Base-by-base conservation (phyloP, 2,888 invertebrate species). In the Pollenia angustigena region DNA sequence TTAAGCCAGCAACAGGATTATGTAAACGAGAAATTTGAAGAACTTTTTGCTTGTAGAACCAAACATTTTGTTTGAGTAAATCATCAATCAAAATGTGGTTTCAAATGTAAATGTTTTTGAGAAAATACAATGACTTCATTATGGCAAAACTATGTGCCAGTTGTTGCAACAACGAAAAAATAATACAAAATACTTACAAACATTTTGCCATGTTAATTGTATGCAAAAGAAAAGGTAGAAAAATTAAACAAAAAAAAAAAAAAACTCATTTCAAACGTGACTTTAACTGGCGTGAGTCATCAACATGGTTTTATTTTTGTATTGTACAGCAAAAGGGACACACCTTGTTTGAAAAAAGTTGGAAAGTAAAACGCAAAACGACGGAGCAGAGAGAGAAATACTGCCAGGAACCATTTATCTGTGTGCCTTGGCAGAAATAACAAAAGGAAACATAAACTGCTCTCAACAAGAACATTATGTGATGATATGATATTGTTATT, bases 201-300 rank as follows among this genome's bases (percentile, higher is more conserved):
- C 23, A 69, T 62, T 69, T 56, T 78, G 58, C 72, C 58, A 50
- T 23, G 18, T 62, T 83, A 83, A 78, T 72, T 78, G 58, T 76
- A 83, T 78, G 75, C 56, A 78, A 58, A 50, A 72, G 48, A 54
- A 81, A 71, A 69, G n/a, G 23, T 52, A 12, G 46, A 60, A 69
- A 40, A 46, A 16, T 10, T 16, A 32, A 32, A 32, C 32, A 32
- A 32, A 32, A n/a, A 82, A 68, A 12, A 40, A 83, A 42, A 71
- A 72, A 84, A 52, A 56, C 74, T 71, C 56, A 83, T 83, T 83
- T 79, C 44, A 74, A 84, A 80, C 74, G 74, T 85, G 79, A 75
- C 74, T 74, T 60, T 54, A 75, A 46, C 44, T 68, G 48, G 54
- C 60, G 68, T 84, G 84, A 84, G 74, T 84, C 79, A 84, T 79